phyloP scores from a whole-genome alignment of 2,888 invertebrate species.

The Stenchaetothrips biformis region DNA sequence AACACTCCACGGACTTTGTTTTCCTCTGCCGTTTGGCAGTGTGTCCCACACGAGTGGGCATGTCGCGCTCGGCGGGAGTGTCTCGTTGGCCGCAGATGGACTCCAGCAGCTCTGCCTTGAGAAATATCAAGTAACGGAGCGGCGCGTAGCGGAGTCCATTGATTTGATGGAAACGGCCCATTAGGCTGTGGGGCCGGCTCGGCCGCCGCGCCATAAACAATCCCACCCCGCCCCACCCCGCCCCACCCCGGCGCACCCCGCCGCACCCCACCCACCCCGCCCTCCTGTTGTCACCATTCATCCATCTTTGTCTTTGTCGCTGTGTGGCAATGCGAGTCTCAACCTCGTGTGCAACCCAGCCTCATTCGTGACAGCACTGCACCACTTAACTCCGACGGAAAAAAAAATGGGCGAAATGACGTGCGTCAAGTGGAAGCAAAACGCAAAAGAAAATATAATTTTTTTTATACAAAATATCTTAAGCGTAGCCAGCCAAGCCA shows the following conservation, averaged over 20 bases:
- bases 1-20: too few relatives aligned
- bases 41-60: too few relatives aligned
- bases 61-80: background rate
- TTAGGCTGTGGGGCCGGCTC: background rate
- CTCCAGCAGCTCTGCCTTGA: background rate
- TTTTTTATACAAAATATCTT: too few relatives aligned
- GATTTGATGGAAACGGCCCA: constrained; percentile 24
- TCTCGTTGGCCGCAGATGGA: background rate
- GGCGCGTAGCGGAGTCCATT: constrained; percentile 6
- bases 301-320: constrained; percentile 10
- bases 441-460: background rate
- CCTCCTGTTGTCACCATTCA: background rate
- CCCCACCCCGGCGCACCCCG: background rate
- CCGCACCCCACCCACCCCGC: background rate
- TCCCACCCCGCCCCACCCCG: background rate
- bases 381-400: too few relatives aligned
- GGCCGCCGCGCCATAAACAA: constrained; percentile 3
- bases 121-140: constrained; percentile 21
- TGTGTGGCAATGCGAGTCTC: too few relatives aligned
- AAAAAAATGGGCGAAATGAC: too few relatives aligned
- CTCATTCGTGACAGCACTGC: too few relatives aligned
- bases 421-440: too few relatives aligned
- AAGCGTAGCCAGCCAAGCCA: too few relatives aligned
- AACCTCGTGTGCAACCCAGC: too few relatives aligned
- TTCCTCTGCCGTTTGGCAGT: too few relatives aligned